phyloP scores from a whole-genome alignment of 2,888 invertebrate species.

The Platerodrilus igneus region DNA sequence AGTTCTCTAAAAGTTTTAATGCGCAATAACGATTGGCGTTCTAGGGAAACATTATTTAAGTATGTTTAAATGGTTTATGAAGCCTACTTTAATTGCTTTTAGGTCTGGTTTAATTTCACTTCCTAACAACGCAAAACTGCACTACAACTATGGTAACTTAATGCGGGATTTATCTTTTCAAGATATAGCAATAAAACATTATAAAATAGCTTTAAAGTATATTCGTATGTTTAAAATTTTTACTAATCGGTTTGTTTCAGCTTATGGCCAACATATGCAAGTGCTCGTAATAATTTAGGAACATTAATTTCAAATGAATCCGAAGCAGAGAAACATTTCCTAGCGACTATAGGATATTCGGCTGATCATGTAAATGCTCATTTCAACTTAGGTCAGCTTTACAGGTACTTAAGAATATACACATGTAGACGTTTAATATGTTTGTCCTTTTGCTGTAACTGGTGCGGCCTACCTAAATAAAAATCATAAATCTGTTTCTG shows the following conservation, averaged over 20 bases:
- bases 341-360: slow-evolving; percentile 66
- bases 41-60: slow-evolving; percentile 71
- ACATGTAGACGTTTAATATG: too few relatives aligned
- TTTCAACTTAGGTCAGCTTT: slow-evolving; percentile 77
- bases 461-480: too few relatives aligned
- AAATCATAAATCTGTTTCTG: too few relatives aligned
- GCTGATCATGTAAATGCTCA: slow-evolving; percentile 77
- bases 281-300: slow-evolving; percentile 83
- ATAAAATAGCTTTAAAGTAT: slow-evolving; percentile 73
- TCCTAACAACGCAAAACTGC: slow-evolving; percentile 84
- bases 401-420: slow-evolving; percentile 73
- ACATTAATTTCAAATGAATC: slow-evolving; percentile 64
- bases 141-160: slow-evolving; percentile 86
- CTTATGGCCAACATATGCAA: slow-evolving; percentile 78
- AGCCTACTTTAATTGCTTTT: too few relatives aligned
- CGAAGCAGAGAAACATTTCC: slow-evolving; percentile 71
- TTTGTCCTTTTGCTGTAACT: too few relatives aligned
- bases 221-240: too few relatives aligned
- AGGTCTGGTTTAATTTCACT: slow-evolving; percentile 74
- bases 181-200: slow-evolving; percentile 70
- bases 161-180: slow-evolving; percentile 70
- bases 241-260: too few relatives aligned
- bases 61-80: slow-evolving; percentile 44
- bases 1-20: slow-evolving; percentile 63
- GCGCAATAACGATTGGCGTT: slow-evolving; percentile 73